Evolutionary conservation across 1,140 invertebrate species (phyloP).

Genomic region (Heliconius nattereri): DNA sequence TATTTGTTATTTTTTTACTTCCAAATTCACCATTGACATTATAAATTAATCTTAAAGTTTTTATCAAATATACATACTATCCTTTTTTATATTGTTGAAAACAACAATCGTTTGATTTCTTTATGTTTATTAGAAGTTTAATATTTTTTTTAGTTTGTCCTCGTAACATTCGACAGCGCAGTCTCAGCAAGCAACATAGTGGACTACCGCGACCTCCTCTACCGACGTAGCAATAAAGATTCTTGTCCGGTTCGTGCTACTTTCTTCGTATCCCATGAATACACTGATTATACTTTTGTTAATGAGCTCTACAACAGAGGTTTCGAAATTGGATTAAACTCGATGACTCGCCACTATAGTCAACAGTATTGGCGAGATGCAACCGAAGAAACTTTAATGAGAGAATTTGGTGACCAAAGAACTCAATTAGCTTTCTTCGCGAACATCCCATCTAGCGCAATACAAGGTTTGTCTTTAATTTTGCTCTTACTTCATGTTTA

Average conservation of each 20-base stretch:
- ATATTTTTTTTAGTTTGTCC: constrained; percentile 80
- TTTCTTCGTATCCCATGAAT: constrained; percentile 86
- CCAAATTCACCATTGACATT: too few relatives aligned
- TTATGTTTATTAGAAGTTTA: neutral
- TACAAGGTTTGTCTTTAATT: constrained; percentile 63
- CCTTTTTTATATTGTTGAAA: too few relatives aligned
- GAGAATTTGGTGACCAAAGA: constrained; percentile 83
- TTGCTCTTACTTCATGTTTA: neutral
- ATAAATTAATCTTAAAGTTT: too few relatives aligned
- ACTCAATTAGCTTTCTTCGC: constrained; percentile 81
- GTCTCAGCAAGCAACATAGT: constrained; percentile 85
- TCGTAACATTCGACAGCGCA: constrained; percentile 86
- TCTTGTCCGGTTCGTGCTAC: constrained; percentile 84
- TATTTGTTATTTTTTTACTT: too few relatives aligned
- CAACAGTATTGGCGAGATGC: constrained; percentile 80
- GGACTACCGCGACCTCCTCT: constrained; percentile 84
- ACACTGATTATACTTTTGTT: constrained; percentile 81
- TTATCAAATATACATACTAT: too few relatives aligned
- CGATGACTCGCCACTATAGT: constrained; percentile 79
- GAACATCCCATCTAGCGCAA: constrained; percentile 77
- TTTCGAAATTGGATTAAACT: constrained; percentile 87
- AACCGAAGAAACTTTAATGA: constrained; percentile 67
- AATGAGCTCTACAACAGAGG: constrained; percentile 81
- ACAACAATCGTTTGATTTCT: too few relatives aligned
- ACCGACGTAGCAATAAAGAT: constrained; percentile 83